A percentile compares a stretch with the other conserved stretches of the same genome.
Evolutionary conservation across 2,888 invertebrate species (phyloP).

Genomic region (Pelosia muscerda): DNA sequence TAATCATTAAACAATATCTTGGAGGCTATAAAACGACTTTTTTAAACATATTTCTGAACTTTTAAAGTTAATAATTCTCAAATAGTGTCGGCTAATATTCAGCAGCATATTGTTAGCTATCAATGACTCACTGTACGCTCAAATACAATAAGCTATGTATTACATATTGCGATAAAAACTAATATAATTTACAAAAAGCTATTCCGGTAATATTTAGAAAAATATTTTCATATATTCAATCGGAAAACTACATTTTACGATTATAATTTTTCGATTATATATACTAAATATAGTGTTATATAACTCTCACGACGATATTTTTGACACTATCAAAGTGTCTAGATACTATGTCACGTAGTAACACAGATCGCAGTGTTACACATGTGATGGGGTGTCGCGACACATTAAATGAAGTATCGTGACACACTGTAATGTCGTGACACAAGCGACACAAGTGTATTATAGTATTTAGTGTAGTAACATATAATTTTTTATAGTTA

Average conservation of each 20-base stretch:
- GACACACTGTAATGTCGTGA: background rate
- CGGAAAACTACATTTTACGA: background rate
- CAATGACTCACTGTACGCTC: background rate
- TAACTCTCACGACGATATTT: background rate
- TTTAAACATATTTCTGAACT: too few relatives aligned
- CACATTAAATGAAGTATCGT: background rate
- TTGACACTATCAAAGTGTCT: background rate
- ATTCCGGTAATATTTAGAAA: conserved; percentile 20
- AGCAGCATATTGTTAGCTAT: background rate
- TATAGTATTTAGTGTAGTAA: background rate
- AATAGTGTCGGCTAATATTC: background rate
- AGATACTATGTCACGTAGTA: background rate
- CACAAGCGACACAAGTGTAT: background rate
- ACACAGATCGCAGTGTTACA: background rate
- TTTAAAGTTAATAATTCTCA: background rate
- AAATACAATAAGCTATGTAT: background rate
- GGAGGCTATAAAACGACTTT: too few relatives aligned
- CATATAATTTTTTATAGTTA: background rate
- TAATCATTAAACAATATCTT: too few relatives aligned
- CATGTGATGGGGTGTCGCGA: background rate
- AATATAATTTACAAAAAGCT: conserved; percentile 14
- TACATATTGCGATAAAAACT: background rate
- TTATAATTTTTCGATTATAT: conserved; percentile 5
- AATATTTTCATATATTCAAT: conserved; percentile 1
- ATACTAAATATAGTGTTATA: conserved; percentile 2